Conservation (phyloP, 1,140 invertebrate genomes). For the Anastrepha ludens region DNA sequence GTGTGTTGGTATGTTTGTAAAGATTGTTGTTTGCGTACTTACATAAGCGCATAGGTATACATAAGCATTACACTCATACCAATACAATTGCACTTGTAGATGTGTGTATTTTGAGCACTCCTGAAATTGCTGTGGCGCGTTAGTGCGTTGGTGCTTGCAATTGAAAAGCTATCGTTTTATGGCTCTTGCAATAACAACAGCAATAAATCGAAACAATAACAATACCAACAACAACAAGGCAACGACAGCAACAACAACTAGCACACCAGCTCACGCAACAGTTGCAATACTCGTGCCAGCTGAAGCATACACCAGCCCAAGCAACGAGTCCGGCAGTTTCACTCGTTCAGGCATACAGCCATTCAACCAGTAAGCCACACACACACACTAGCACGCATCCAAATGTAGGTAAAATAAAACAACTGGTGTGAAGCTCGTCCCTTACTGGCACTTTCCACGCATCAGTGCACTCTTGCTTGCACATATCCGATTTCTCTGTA, state of each 20-base stretch:
- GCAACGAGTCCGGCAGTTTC: neutral
- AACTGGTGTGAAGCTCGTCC: constrained; percentile 26
- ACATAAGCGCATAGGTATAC: neutral
- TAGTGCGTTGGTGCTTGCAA: constrained; percentile 15
- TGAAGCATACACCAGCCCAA: neutral
- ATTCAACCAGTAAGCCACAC: constrained; percentile 31
- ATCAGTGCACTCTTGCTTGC: neutral
- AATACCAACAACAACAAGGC: neutral
- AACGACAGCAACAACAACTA: constrained; percentile 3
- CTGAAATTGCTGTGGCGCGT: neutral
- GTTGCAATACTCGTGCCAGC: constrained; percentile 9
- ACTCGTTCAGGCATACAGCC: neutral
- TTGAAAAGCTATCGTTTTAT: constrained; percentile 36
- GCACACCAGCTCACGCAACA: neutral
- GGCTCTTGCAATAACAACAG: neutral
- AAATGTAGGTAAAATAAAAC: neutral
- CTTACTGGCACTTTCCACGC: neutral
- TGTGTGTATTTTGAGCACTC: constrained; percentile 6
- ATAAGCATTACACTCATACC: neutral
- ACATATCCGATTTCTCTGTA: constrained; percentile 38
- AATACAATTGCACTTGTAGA: neutral
- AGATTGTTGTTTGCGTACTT: neutral
- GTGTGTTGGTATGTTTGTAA: neutral
- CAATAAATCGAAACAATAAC: neutral
- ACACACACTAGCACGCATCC: neutral